Percentiles rank a stretch among this genome's conserved stretches.
These are phyloP conservation scores for Amphipoea oculea DNA, from an alignment of 2,888 invertebrate species.

Conservation along the genomic window DNA sequence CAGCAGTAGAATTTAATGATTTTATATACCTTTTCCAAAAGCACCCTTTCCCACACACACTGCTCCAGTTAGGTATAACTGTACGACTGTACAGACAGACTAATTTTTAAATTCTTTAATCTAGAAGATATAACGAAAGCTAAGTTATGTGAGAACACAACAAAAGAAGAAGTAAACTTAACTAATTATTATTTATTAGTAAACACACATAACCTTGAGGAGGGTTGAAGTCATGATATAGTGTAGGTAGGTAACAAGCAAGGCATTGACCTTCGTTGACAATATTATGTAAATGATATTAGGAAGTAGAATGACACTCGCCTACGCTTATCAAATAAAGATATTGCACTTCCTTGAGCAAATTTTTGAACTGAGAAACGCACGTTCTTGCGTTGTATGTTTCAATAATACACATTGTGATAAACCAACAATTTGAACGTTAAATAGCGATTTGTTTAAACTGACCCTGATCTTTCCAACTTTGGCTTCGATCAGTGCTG, in stretches of 20 bases:
- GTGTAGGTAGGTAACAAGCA: constrained; percentile 36
- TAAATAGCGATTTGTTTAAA: constrained; percentile 12
- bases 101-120: neutral
- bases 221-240: constrained; percentile 10
- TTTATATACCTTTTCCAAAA: neutral
- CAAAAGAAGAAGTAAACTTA: neutral
- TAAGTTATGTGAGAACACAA: neutral
- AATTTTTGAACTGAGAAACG: neutral
- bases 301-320: constrained; percentile 55
- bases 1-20: neutral
- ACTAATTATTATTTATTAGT: neutral
- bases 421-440: neutral
- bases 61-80: neutral
- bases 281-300: constrained; percentile 58
- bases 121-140: neutral
- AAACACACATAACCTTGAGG: constrained; percentile 28
- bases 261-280: constrained; percentile 54
- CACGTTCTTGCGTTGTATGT: neutral
- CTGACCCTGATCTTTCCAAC: constrained; percentile 69
- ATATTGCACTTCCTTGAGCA: constrained; percentile 46
- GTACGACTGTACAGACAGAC: neutral
- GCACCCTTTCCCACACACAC: neutral
- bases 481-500: constrained; percentile 52
- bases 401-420: constrained; percentile 3
- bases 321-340: constrained; percentile 50